Conservation (phyloP, 2,797 vertebrate genomes). For the Sebastes itinus region DNA sequence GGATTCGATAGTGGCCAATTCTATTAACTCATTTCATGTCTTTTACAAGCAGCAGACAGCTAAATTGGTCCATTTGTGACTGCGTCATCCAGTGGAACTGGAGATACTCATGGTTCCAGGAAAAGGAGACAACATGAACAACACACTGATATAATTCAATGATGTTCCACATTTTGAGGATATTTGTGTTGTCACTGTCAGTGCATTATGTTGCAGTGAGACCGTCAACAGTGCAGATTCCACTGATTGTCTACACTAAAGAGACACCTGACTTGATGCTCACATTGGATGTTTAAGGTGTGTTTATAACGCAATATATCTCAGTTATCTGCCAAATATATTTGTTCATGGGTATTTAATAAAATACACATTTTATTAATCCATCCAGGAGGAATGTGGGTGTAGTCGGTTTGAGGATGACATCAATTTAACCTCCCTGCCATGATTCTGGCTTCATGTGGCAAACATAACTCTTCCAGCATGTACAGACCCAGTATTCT, state of each 20-base stretch:
- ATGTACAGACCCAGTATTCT: not conserved
- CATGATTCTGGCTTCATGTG: not conserved
- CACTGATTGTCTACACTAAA: not conserved
- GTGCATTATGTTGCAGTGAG: not conserved
- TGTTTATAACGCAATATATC: not conserved
- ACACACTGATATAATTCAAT: not conserved
- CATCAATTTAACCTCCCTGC: not conserved
- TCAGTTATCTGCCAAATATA: not conserved
- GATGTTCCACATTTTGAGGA: not conserved
- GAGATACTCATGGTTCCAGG: not conserved
- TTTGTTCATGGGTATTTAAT: not conserved
- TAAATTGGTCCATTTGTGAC: not conserved
- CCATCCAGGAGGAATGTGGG: conserved; percentile 18
- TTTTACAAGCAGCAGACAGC: not conserved
- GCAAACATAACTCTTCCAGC: not conserved
- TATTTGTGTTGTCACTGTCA: not conserved
- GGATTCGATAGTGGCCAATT: not conserved
- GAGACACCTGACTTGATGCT: not conserved
- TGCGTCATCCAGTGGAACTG: not conserved
- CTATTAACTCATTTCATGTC: not conserved
- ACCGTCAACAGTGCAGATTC: not conserved
- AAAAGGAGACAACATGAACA: not conserved
- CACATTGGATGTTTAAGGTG: not conserved
- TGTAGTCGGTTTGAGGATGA: conserved; percentile 8
- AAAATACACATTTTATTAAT: conserved; percentile 17